Base-by-base conservation (phyloP, 2,888 invertebrate genomes). In the Ophonus ardosiacus region DNA sequence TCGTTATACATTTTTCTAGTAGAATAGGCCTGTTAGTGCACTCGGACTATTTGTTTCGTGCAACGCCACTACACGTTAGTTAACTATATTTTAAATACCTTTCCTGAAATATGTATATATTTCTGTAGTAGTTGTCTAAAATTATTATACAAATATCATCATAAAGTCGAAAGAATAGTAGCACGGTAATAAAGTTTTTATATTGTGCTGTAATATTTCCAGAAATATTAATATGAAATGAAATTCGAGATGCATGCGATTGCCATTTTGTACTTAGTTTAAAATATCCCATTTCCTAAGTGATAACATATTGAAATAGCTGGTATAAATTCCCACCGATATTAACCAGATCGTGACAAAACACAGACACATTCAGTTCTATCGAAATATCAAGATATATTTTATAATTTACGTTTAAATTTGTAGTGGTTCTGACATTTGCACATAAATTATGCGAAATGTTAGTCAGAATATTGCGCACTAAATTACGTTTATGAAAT, bases 351-450 rank as follows among this genome's bases (percentile, higher is more conserved):
- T 43, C 43, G 51, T 63, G 21, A 65, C 81, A 81, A 38, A 81
- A 81, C 40, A 40, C 81, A 63, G 81, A 51, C 57, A 63, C 81
- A 40, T 65, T 51, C 17, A 65, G 40, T 81, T 43, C 78, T 24
- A 78, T 78, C 61, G 81, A 65, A 63, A 81, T 81, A 78, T 57
- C 78, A 57, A 56, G 78, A 57, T 78, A 81, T 81, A 81, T 81
- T 81, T 81, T 51, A 81, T 43, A 81, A 81, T 81, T 63, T 63
- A 65, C 65, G 63, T 43, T 81, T 61, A 63, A 81, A 81, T 81
- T 81, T 81, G 81, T 80, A 80, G 80, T 81, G 81, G 81, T 43
- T 81, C 43, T 63, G 81, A 81, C 81, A 81, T 65, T 17, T 63
- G 18, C 40, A 61, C 65, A 81, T 81, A 81, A 81, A 81, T 81